A percentile compares a stretch with the other conserved stretches of the same genome.
Conservation (phyloP, 2,888 invertebrate genomes). For the Clepsis dumicolana region DNA sequence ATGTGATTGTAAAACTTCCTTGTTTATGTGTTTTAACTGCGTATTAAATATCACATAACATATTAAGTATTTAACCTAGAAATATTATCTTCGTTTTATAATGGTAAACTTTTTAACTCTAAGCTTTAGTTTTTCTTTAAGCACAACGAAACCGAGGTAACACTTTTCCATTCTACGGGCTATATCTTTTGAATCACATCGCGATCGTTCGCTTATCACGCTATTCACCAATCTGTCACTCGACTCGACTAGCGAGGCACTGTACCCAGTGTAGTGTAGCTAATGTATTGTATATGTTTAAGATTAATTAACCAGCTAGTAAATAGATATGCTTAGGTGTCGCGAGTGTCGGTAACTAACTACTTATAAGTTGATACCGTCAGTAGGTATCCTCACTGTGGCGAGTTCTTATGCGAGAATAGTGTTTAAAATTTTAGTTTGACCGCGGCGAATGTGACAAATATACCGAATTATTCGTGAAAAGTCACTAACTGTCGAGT, state of each 20-base stretch:
- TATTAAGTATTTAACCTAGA: too few relatives aligned
- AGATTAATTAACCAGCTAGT: constrained; percentile 16
- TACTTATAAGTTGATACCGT: neutral
- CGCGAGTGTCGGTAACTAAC: neutral
- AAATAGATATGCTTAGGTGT: neutral
- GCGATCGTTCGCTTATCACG: constrained; percentile 34
- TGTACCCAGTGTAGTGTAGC: neutral
- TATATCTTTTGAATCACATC: constrained; percentile 39
- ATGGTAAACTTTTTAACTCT: constrained; percentile 10
- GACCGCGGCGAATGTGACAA: too few relatives aligned
- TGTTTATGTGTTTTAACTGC: constrained; percentile 30
- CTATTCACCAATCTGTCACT: constrained; percentile 44
- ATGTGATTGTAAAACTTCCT: constrained; percentile 44
- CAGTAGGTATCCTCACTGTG: too few relatives aligned
- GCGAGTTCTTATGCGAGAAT: too few relatives aligned
- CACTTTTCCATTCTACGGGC: constrained; percentile 30
- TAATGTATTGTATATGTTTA: neutral
- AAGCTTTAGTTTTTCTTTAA: constrained; percentile 18
- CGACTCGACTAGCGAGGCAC: constrained; percentile 17
- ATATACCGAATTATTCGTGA: too few relatives aligned
- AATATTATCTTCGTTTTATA: constrained; percentile 2
- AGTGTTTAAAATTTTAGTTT: too few relatives aligned
- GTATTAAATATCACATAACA: constrained; percentile 26
- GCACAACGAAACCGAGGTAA: constrained; percentile 10
- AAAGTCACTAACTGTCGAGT: constrained; percentile 15